Conservation (phyloP, 2,797 vertebrate species). For the Xiphorhynchus erythropygius region DNA sequence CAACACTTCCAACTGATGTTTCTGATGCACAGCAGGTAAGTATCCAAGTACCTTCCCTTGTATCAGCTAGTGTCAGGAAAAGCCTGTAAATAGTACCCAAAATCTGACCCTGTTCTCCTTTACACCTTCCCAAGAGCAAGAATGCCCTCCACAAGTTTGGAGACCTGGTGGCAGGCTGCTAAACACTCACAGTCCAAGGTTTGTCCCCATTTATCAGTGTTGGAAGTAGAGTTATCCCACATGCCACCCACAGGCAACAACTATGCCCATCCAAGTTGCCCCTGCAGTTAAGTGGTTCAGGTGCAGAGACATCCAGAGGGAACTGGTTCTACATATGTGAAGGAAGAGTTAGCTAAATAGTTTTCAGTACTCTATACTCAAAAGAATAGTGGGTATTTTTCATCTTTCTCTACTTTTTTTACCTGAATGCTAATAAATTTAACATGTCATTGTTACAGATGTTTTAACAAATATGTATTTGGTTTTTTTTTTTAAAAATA, state of each 20-base stretch:
- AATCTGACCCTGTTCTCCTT: not conserved
- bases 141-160: not conserved
- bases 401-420: not conserved
- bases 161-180: not conserved
- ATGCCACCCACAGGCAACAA: not conserved
- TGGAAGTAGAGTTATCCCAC: not conserved
- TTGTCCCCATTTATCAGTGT: not conserved
- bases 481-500: not conserved
- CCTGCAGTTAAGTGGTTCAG: not conserved
- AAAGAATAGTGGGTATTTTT: not conserved
- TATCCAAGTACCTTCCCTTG: not conserved
- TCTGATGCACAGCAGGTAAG: not conserved
- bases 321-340: not conserved
- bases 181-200: not conserved
- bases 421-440: not conserved
- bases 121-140: not conserved
- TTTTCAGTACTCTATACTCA: not conserved
- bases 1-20: not conserved
- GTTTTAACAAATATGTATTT: not conserved
- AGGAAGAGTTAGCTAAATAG: not conserved
- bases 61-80: not conserved
- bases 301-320: not conserved
- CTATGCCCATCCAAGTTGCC: fast-evolving
- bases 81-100: not conserved
- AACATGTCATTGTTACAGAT: not conserved